Evolutionary conservation across 2,797 vertebrate species (phyloP).

Genomic region (Rhynchotus rufescens): DNA sequence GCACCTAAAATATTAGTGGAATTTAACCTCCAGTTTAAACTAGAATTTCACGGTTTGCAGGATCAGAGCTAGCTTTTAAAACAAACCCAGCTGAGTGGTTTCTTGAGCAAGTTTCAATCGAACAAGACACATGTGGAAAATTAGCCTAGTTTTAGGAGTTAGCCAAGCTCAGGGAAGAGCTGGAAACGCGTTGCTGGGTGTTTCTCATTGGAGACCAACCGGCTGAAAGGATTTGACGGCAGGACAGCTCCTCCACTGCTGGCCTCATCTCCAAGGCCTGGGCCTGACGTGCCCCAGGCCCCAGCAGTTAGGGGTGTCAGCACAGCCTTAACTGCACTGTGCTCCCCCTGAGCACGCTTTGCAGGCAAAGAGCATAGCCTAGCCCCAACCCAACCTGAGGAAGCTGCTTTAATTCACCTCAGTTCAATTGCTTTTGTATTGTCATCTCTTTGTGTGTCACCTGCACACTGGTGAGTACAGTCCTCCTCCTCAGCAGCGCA

Average conservation of each 20-base stretch:
- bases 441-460: background rate
- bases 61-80: conserved; percentile 34
- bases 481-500: background rate
- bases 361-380: background rate
- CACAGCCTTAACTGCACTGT: rapidly evolving
- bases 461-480: background rate
- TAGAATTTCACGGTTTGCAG: background rate
- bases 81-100: background rate
- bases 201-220: conserved; percentile 47
- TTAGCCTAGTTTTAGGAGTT: conserved; percentile 38
- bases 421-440: background rate
- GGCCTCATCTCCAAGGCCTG: conserved; percentile 36
- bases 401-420: background rate
- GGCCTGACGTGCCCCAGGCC: conserved; percentile 9
- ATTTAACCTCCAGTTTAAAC: conserved; percentile 16
- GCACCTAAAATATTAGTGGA: background rate
- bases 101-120: conserved; percentile 9
- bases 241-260: background rate
- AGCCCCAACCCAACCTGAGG: background rate
- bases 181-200: conserved; percentile 19
- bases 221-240: conserved; percentile 13
- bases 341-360: background rate
- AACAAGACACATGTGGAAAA: conserved; percentile 66
- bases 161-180: conserved; percentile 27
- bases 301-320: background rate